A percentile compares a stretch with the other conserved stretches of the same genome.
These are phyloP conservation scores for Sminthurinus aureus DNA, from an alignment of 2,888 invertebrate genomes.

Conservation along the genomic window DNA sequence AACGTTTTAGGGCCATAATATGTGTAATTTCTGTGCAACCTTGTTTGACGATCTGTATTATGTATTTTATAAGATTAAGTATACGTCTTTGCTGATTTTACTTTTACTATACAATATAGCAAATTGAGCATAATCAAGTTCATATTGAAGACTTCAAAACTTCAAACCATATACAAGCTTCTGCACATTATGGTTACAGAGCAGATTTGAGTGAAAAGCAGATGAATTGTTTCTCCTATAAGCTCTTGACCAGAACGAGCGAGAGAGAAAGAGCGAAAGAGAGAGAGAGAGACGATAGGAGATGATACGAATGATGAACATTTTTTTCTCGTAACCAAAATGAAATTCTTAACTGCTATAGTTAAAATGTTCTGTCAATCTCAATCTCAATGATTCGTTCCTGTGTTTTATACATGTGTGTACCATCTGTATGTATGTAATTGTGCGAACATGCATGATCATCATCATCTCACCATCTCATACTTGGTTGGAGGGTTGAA, in stretches of 20 bases:
- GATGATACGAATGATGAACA: conserved; percentile 29
- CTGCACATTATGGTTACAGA: conserved; percentile 24
- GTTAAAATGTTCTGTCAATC: conserved; percentile 18
- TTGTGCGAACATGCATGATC: too few species aligned
- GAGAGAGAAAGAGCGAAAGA: conserved; percentile 2
- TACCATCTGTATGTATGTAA: too few species aligned
- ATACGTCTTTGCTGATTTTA: too few species aligned
- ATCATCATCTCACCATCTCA: too few species aligned
- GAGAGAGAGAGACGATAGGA: not conserved
- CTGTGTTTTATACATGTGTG: not conserved
- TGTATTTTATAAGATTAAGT: too few species aligned
- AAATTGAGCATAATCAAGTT: too few species aligned
- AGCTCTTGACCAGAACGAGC: conserved; percentile 34
- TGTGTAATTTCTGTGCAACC: too few species aligned
- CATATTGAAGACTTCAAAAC: too few species aligned
- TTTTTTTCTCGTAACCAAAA: conserved; percentile 8
- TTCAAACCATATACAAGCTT: not conserved
- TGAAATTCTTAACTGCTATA: not conserved
- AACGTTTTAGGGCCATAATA: too few species aligned
- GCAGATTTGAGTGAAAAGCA: conserved; percentile 7
- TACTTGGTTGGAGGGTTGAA: too few species aligned
- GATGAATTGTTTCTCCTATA: conserved; percentile 16
- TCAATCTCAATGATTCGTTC: not conserved
- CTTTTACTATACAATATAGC: too few species aligned
- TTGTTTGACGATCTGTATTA: too few species aligned